Conservation (phyloP, 2,888 invertebrate genomes). For the Teleiodes luculella region DNA sequence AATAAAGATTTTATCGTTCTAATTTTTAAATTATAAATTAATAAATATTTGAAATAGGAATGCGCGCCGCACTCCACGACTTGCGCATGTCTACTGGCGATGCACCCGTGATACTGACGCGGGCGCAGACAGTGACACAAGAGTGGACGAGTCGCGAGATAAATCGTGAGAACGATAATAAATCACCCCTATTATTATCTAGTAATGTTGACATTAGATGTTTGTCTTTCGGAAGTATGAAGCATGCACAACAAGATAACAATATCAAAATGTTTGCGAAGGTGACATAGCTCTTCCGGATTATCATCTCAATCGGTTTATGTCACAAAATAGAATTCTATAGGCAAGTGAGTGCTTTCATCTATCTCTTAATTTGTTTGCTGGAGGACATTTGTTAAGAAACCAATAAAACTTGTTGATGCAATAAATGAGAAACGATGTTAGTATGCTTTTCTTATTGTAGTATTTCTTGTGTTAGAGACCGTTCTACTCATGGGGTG, state of each 20-base stretch:
- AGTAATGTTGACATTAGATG: not conserved
- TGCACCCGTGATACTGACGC: slow-evolving; percentile 37
- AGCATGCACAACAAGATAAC: not conserved
- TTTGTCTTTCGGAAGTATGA: not conserved
- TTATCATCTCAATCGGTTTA: not conserved
- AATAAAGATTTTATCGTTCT: not conserved
- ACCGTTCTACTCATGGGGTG: too few relatives aligned
- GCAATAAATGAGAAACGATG: too few relatives aligned
- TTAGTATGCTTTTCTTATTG: too few relatives aligned
- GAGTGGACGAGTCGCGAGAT: slow-evolving; percentile 49
- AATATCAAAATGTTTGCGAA: not conserved
- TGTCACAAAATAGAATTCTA: too few relatives aligned
- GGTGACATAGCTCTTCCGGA: not conserved
- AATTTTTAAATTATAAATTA: not conserved
- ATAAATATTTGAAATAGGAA: slow-evolving; percentile 23
- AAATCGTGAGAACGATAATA: slow-evolving; percentile 46
- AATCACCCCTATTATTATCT: slow-evolving; percentile 21
- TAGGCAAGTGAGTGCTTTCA: too few relatives aligned
- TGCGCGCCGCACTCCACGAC: slow-evolving; percentile 41
- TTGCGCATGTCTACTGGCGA: slow-evolving; percentile 54
- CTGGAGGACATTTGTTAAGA: too few relatives aligned
- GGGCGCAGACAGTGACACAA: slow-evolving; percentile 36
- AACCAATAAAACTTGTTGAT: too few relatives aligned
- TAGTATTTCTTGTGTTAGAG: too few relatives aligned
- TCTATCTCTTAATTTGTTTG: too few relatives aligned